phyloP scores from a whole-genome alignment of 2,113 vertebrate species.

The Harpagus bidentatus region DNA sequence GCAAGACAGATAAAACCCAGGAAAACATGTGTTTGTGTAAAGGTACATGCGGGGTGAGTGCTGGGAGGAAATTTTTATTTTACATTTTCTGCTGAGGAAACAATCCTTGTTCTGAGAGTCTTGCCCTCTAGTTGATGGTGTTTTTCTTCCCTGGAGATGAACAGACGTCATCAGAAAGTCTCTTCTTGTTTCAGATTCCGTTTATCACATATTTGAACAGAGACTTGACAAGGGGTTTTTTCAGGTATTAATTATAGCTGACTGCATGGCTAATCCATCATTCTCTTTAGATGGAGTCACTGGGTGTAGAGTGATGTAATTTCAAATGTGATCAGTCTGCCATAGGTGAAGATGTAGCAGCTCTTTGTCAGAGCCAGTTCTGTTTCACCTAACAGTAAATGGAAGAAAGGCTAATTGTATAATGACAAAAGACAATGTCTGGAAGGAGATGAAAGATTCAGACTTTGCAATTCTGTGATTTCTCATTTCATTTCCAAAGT shows the following conservation, averaged over 20 bases:
- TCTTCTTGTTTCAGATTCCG: constrained; percentile 23
- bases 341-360: not conserved
- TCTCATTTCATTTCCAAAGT: not conserved
- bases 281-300: constrained; percentile 16
- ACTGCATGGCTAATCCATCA: constrained; percentile 50
- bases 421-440: not conserved
- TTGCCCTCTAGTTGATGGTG: not conserved
- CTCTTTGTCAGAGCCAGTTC: constrained; percentile 17
- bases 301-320: constrained; percentile 31
- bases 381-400: not conserved
- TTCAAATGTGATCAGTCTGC: constrained; percentile 23
- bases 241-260: constrained; percentile 48
- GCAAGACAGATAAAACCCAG: not conserved
- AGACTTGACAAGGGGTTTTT: not conserved
- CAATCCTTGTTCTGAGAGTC: not conserved
- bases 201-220: constrained; percentile 15
- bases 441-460: constrained; percentile 41
- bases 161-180: constrained; percentile 15
- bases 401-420: constrained; percentile 29
- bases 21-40: not conserved
- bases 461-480: constrained; percentile 10
- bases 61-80: not conserved
- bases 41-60: not conserved
- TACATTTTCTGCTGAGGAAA: not conserved
- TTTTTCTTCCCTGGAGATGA: not conserved